These are phyloP conservation scores for Tetrax tetrax DNA, from an alignment of 2,113 vertebrate genomes.

Conservation along the genomic window DNA sequence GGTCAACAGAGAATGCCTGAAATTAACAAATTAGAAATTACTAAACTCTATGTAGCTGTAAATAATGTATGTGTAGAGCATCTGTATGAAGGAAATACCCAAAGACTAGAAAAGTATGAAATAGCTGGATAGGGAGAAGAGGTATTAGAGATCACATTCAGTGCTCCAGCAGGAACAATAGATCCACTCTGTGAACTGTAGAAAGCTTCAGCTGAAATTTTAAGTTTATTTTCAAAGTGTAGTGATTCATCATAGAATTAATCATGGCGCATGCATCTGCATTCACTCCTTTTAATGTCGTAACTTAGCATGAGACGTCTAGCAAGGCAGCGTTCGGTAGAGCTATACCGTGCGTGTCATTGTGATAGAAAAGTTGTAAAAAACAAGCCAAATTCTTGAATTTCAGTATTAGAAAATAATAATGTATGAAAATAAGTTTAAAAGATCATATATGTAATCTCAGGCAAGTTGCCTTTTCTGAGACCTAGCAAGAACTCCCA, in stretches of 20 bases:
- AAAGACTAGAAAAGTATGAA: not conserved
- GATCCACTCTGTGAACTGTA: not conserved
- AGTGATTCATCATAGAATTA: not conserved
- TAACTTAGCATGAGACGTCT: not conserved
- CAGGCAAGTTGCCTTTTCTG: not conserved
- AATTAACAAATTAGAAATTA: not conserved
- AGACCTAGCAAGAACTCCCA: not conserved
- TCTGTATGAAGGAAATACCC: not conserved
- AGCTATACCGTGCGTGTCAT: fast-evolving
- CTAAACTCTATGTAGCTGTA: not conserved
- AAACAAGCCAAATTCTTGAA: not conserved
- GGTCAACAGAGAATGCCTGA: not conserved
- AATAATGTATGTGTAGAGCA: not conserved
- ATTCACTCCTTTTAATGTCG: not conserved
- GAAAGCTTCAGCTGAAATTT: not conserved
- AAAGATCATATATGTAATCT: not conserved
- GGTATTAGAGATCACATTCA: not conserved
- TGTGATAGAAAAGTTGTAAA: not conserved
- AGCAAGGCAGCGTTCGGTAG: not conserved
- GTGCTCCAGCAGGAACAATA: not conserved
- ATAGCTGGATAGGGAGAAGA: not conserved
- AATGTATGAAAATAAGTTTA: not conserved
- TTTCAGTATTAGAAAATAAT: not conserved
- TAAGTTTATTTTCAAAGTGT: not conserved
- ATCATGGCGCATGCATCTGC: not conserved